Evolutionary conservation across 2,797 vertebrate species (phyloP).

Genomic region (Telmatherina bonti): DNA sequence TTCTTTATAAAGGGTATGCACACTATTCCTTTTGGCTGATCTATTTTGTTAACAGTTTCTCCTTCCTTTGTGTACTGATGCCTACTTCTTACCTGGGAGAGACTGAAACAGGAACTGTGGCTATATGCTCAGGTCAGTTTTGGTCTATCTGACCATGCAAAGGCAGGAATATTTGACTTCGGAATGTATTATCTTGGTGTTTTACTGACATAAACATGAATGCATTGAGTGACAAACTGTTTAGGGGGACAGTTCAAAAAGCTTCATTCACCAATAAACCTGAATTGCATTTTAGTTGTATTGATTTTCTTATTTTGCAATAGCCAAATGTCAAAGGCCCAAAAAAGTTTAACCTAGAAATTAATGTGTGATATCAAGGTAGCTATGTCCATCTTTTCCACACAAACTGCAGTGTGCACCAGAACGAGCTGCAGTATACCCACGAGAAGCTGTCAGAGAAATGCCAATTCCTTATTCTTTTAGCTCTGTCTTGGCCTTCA

Average conservation of each 20-base stretch:
- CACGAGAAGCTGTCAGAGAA: conserved; percentile 14
- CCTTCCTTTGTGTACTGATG: background rate
- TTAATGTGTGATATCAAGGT: background rate
- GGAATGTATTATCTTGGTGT: background rate
- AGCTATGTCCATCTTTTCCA: background rate
- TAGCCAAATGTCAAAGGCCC: background rate
- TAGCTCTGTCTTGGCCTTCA: conserved; percentile 42
- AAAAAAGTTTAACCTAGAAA: background rate
- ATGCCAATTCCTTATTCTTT: conserved; percentile 38
- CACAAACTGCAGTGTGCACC: background rate
- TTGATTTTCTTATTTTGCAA: background rate
- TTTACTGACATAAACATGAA: background rate
- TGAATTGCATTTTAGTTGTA: background rate
- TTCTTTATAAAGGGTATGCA: background rate
- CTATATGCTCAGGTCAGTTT: background rate
- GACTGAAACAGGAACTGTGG: background rate
- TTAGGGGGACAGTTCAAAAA: too few species aligned
- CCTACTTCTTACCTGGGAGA: background rate
- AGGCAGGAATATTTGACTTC: background rate
- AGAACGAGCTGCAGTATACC: conserved; percentile 11
- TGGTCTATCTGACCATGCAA: background rate
- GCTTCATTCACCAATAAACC: background rate
- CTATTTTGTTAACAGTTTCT: background rate
- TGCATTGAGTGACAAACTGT: background rate
- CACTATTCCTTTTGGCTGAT: background rate